Percentiles rank a stretch among this genome's conserved stretches.
Conservation (phyloP, 2,888 invertebrate genomes). For the Xanthia togata region DNA sequence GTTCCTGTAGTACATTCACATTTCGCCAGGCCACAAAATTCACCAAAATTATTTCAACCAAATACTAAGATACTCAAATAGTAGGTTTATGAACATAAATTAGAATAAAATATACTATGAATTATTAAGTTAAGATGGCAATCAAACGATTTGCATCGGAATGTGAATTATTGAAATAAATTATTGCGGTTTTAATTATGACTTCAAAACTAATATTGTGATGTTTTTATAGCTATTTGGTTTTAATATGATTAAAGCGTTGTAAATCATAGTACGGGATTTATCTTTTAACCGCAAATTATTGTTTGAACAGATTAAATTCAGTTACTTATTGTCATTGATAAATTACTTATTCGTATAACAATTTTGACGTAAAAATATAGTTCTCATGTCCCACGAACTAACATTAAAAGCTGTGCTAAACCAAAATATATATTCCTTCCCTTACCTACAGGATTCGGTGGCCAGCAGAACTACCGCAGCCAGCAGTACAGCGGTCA, state of each 20-base stretch:
- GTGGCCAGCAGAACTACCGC: slow-evolving; percentile 56
- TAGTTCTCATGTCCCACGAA: neutral
- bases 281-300: neutral
- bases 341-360: too few relatives aligned
- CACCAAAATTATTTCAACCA: neutral
- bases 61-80: neutral
- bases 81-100: neutral
- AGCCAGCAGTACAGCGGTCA: slow-evolving; percentile 46
- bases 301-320: neutral
- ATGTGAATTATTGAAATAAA: slow-evolving; percentile 18
- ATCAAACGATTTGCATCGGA: slow-evolving; percentile 27
- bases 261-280: slow-evolving; percentile 6
- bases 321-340: neutral
- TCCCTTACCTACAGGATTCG: slow-evolving; percentile 57
- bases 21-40: neutral
- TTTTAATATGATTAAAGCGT: neutral
- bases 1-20: neutral
- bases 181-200: slow-evolving; percentile 7
- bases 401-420: neutral
- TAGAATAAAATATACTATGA: neutral
- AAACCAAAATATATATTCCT: neutral
- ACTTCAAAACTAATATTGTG: slow-evolving; percentile 29
- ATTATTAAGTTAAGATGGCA: neutral
- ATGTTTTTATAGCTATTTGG: slow-evolving; percentile 17
- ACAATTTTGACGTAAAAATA: too few relatives aligned